These are phyloP conservation scores for Sphecodes monilicornis DNA, from an alignment of 2,888 invertebrate genomes.

Conservation along the genomic window DNA sequence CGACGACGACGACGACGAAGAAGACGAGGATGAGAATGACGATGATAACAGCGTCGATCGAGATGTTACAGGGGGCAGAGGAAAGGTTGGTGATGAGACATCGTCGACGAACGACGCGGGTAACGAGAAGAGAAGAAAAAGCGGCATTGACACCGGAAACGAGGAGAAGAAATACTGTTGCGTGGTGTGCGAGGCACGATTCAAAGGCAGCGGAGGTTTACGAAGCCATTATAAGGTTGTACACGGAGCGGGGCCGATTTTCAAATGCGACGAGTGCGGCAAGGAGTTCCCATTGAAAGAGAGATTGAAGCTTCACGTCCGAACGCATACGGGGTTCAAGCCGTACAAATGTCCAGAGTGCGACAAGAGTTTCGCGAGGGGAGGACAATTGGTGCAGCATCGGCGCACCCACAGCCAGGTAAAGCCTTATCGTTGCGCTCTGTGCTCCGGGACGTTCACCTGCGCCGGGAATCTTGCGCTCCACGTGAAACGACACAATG, in stretches of 20 bases:
- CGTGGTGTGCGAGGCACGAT: constrained; percentile 78
- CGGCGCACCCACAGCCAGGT: constrained; percentile 90
- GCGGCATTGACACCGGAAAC: background rate
- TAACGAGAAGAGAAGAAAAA: background rate
- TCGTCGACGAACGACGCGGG: background rate
- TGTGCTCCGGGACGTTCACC: constrained; percentile 90
- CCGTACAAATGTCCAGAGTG: constrained; percentile 89
- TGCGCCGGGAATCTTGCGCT: constrained; percentile 84
- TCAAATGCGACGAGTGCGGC: constrained; percentile 90
- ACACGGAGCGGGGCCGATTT: constrained; percentile 84
- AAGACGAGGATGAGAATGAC: background rate
- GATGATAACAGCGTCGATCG: constrained; percentile 2
- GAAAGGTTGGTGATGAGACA: background rate
- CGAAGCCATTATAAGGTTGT: constrained; percentile 82
- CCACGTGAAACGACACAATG: constrained; percentile 88
- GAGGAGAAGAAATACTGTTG: constrained; percentile 79
- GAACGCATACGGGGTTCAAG: constrained; percentile 90
- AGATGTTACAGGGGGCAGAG: background rate
- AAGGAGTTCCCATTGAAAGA: constrained; percentile 92
- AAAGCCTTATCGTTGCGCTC: constrained; percentile 90
- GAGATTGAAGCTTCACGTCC: constrained; percentile 90
- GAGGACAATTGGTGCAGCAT: constrained; percentile 91
- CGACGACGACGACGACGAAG: background rate
- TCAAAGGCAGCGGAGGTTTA: constrained; percentile 82
- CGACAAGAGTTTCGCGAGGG: constrained; percentile 89